These are phyloP conservation scores for Automeris io DNA, from an alignment of 2,888 invertebrate genomes.

Conservation along the genomic window DNA sequence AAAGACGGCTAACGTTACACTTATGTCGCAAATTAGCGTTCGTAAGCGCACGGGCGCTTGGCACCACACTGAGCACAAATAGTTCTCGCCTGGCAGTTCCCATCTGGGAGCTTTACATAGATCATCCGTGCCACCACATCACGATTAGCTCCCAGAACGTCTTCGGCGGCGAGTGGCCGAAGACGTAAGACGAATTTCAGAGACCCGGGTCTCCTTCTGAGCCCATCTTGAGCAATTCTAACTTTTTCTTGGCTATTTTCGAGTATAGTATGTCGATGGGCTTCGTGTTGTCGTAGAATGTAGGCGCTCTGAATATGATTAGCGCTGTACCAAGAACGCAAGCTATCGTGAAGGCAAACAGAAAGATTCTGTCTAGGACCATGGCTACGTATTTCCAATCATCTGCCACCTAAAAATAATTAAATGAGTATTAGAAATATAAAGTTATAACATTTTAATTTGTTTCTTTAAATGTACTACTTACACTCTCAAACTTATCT, in stretches of 20 bases:
- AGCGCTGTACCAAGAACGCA: constrained; percentile 93
- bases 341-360: constrained; percentile 96
- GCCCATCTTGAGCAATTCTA: constrained; percentile 92
- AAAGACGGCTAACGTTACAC: constrained; percentile 69
- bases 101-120: constrained; percentile 60
- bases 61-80: constrained; percentile 70
- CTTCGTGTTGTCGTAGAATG: constrained; percentile 92
- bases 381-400: constrained; percentile 99
- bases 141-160: constrained; percentile 78
- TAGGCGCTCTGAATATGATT: constrained; percentile 93
- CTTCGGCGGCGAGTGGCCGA: constrained; percentile 83
- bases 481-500: constrained; percentile 95
- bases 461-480: constrained; percentile 46
- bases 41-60: constrained; percentile 58
- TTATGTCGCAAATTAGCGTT: constrained; percentile 51
- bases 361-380: constrained; percentile 97
- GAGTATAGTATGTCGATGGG: constrained; percentile 94
- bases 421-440: constrained; percentile 4
- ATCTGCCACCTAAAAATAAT: constrained; percentile 86
- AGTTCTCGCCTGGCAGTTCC: constrained; percentile 66
- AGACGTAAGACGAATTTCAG: constrained; percentile 82
- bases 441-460: neutral
- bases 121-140: constrained; percentile 78
- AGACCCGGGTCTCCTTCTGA: constrained; percentile 82
- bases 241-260: constrained; percentile 93